Evolutionary conservation across 2,113 vertebrate genomes (phyloP).

Genomic region (Phrynosoma blainvillii): DNA sequence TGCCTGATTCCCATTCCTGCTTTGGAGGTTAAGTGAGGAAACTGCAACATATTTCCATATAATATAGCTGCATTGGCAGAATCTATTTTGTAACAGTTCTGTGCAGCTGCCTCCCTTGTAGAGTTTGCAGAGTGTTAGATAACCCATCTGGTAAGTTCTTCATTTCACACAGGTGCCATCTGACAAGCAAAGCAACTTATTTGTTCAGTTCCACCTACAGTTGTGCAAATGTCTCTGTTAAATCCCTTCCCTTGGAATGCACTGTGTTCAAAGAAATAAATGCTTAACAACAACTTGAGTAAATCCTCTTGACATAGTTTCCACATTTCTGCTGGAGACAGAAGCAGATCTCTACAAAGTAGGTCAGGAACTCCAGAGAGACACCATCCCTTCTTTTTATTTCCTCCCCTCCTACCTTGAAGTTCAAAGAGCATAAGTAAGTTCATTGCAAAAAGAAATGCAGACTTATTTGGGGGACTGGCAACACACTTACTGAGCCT

Average conservation of each 20-base stretch:
- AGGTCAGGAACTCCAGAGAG: slow-evolving; percentile 78
- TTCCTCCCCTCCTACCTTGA: slow-evolving; percentile 68
- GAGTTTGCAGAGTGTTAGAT: slow-evolving; percentile 43
- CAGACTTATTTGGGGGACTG: slow-evolving; percentile 66
- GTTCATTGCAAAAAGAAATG: slow-evolving; percentile 67
- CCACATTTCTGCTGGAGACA: slow-evolving; percentile 59
- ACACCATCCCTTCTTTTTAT: slow-evolving; percentile 74
- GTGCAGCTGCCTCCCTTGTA: slow-evolving; percentile 45
- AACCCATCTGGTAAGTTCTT: slow-evolving; percentile 37
- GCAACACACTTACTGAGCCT: slow-evolving; percentile 45
- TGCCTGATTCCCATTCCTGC: background rate
- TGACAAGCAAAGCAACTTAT: slow-evolving; percentile 40
- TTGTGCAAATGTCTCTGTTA: slow-evolving; percentile 46
- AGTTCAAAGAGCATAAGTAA: slow-evolving; percentile 79
- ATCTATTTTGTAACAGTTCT: slow-evolving; percentile 27
- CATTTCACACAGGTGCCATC: slow-evolving; percentile 28
- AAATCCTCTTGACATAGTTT: slow-evolving; percentile 64
- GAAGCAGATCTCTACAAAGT: slow-evolving; percentile 70
- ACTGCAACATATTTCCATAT: slow-evolving; percentile 13
- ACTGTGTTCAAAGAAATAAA: slow-evolving; percentile 60
- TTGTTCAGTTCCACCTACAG: slow-evolving; percentile 44
- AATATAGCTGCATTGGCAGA: slow-evolving; percentile 26
- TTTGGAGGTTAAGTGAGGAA: background rate
- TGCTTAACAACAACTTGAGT: slow-evolving; percentile 53
- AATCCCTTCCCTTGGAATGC: slow-evolving; percentile 50